phyloP scores from a whole-genome alignment of 2,113 vertebrate species.

The Pampusana beccarii region DNA sequence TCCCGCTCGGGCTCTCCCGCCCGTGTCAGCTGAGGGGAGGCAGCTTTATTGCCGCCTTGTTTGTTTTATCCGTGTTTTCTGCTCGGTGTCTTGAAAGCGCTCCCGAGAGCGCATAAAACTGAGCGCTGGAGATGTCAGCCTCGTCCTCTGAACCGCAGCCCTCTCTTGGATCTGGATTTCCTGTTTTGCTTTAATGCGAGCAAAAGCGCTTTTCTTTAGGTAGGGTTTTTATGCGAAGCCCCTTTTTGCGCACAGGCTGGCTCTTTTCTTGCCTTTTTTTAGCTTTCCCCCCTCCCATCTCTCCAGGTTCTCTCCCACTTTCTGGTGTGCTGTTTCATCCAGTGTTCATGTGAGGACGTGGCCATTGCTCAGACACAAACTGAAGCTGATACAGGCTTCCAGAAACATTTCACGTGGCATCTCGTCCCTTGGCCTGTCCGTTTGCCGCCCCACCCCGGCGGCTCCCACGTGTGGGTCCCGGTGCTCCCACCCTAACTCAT shows the following conservation, averaged over 20 bases:
- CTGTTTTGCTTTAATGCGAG: neutral
- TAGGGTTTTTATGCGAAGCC: neutral
- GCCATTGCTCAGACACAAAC: accelerated
- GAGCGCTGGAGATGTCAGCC: neutral
- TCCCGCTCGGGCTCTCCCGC: neutral
- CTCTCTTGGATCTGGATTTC: neutral
- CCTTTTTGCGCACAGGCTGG: neutral
- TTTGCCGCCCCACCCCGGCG: neutral
- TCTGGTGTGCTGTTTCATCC: neutral
- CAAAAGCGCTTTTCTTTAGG: neutral
- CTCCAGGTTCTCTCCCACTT: neutral
- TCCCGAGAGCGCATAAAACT: neutral
- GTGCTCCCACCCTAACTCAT: neutral
- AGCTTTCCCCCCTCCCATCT: neutral
- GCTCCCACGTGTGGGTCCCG: neutral
- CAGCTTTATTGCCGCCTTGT: slow-evolving; percentile 58
- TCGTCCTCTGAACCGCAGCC: accelerated
- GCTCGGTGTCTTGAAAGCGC: neutral
- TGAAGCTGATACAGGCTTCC: neutral
- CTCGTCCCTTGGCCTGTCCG: neutral
- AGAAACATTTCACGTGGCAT: accelerated
- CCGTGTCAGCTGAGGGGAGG: slow-evolving; percentile 27
- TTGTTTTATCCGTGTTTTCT: neutral
- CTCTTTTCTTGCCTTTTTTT: neutral
- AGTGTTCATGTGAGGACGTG: accelerated